Base-by-base conservation (phyloP, 2,113 vertebrate species). In the Otocyon megalotis region DNA sequence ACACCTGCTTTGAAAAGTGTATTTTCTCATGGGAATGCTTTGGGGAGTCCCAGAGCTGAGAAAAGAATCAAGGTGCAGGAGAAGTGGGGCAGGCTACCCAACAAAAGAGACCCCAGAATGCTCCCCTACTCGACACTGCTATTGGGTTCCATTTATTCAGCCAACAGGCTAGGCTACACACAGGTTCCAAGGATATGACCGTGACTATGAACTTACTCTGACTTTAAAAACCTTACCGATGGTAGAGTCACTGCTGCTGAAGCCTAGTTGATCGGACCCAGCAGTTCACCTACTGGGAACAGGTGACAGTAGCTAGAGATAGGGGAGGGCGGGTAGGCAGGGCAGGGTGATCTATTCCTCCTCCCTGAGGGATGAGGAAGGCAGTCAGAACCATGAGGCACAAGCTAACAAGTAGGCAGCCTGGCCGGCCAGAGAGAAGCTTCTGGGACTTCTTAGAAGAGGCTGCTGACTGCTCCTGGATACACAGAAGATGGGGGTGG, bases 291-390 rank as follows among this genome's bases (percentile, higher is more conserved):
- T 37, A 28, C 30, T 0, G 54, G 76, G 79, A 71, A 26, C 0
- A 0, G 48, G 89, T 30, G 69, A 81, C 54, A 12, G 48, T 8
- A n/a, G n/a, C 63, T 26, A 13, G 15, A 9, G 58, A 20, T 0
- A 28, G 5, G 16, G 43, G 3, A 15, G 5, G 7, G 2, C 1
- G 16, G 19, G 11, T 0, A 15, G n/a, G 9, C 5, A 26, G 7
- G 4, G 8, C 50, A 19, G 79, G 19, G 30, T 35, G 58, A 14
- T 16, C 8, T 71, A 35, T 22, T 60, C 28, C 37, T 56, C 16
- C 54, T 26, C n/a, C 14, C 63, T 43, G 15, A 43, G 10, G 22
- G 24, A 3, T 19, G 62, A 92, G 30, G 60, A 89, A 20, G 9
- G 1, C 0, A 72, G 89, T 80, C 35, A 69, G 54, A n/a, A 26